Percentiles rank a stretch among this genome's conserved stretches.
Evolutionary conservation across 1,140 invertebrate species (phyloP).

Genomic region (Microplitis mediator): DNA sequence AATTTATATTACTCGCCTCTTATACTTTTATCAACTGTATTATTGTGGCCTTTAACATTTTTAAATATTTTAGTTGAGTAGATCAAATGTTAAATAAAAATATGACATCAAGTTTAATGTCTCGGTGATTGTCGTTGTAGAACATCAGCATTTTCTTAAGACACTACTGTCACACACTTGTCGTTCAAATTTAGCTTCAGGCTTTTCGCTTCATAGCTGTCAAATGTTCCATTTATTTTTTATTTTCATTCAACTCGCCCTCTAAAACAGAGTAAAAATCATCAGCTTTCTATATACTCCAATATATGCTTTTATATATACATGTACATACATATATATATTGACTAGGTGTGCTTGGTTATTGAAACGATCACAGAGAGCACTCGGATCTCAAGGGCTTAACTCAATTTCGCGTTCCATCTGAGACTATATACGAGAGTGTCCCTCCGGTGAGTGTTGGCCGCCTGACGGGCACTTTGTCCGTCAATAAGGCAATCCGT

Average conservation of each 20-base stretch:
- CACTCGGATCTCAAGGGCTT: constrained; percentile 2
- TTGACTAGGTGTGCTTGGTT: neutral
- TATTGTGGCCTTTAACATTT: constrained; percentile 14
- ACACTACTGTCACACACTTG: neutral
- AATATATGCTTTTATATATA: no score
- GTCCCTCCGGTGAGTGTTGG: constrained; percentile 38
- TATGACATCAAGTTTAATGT: constrained; percentile 41
- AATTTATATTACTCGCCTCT: constrained; percentile 34
- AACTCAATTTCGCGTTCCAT: constrained; percentile 61
- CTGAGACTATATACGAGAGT: constrained; percentile 45
- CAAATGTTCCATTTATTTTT: constrained; percentile 46
- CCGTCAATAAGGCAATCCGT: constrained; percentile 61
- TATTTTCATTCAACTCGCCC: constrained; percentile 31
- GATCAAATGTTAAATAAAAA: constrained; percentile 47
- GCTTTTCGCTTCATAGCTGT: constrained; percentile 39
- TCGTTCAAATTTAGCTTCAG: constrained; percentile 36
- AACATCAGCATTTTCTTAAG: constrained; percentile 50
- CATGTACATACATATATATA: neutral
- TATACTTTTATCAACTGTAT: constrained; percentile 54
- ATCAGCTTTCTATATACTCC: neutral
- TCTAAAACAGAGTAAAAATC: constrained; percentile 26
- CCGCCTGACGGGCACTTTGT: constrained; percentile 40
- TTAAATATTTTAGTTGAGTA: constrained; percentile 5
- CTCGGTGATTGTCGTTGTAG: constrained; percentile 54
- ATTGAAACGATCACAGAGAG: constrained; percentile 4